Percentiles rank a stretch among this genome's conserved stretches.
These are phyloP conservation scores for Parazoanthus darwini DNA, from an alignment of 92 coral and sea anemone species.

Conservation along the genomic window DNA sequence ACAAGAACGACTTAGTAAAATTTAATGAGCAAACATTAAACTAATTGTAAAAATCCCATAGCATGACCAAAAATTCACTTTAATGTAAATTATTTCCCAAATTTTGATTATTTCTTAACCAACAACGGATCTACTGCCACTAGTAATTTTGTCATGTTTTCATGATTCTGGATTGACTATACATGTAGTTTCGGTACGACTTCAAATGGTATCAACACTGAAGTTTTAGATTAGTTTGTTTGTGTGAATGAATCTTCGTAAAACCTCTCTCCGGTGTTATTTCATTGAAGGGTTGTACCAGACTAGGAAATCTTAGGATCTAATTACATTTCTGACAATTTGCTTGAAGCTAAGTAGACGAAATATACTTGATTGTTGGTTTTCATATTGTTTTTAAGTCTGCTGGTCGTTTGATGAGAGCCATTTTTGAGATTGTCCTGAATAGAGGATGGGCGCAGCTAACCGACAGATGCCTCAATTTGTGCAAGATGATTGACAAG, in stretches of 20 bases:
- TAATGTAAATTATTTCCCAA: too few relatives aligned
- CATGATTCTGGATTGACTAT: neutral
- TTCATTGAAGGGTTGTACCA: neutral
- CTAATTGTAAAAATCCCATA: too few relatives aligned
- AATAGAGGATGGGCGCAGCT: slow-evolving; percentile 99
- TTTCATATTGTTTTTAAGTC: slow-evolving; percentile 56
- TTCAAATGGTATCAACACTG: neutral
- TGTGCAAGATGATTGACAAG: slow-evolving; percentile 97
- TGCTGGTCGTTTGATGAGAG: slow-evolving; percentile 92
- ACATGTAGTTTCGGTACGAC: neutral
- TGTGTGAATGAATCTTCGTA: neutral
- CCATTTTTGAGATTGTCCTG: slow-evolving; percentile 96
- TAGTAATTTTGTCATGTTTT: too few relatives aligned
- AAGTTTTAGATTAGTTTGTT: neutral
- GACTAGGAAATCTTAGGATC: neutral
- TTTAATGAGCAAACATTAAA: too few relatives aligned
- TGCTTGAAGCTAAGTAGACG: neutral
- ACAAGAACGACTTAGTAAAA: too few relatives aligned
- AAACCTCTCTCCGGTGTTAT: neutral
- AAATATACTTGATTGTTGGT: neutral
- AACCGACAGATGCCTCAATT: slow-evolving; percentile 84
- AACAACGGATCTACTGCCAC: too few relatives aligned
- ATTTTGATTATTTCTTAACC: too few relatives aligned
- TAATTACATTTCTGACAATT: neutral
- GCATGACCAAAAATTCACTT: too few relatives aligned